Percentiles rank a stretch among this genome's conserved stretches.
phyloP scores from a whole-genome alignment of 2,888 invertebrate species.

The Mythimna ferrago region DNA sequence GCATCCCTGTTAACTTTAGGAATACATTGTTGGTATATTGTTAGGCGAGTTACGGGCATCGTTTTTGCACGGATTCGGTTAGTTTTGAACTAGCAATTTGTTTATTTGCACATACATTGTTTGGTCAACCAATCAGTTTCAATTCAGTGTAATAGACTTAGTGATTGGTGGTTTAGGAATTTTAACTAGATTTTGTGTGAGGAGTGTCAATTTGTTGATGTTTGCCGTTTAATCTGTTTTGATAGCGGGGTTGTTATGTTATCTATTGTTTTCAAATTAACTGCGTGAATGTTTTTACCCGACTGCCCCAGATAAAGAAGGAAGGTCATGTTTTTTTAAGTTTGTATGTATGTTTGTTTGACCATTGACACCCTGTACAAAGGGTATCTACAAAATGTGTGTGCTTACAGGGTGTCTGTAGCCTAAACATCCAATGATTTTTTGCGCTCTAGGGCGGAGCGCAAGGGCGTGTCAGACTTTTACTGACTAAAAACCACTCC shows the following conservation, averaged over 20 bases:
- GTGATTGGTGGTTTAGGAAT: slow-evolving; percentile 21
- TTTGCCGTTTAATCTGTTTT: not conserved
- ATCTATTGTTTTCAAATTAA: not conserved
- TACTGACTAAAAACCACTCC: no score
- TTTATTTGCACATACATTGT: slow-evolving; percentile 63
- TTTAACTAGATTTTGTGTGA: slow-evolving; percentile 33
- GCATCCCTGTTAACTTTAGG: slow-evolving; percentile 57
- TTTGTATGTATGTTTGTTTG: no score
- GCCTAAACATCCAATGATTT: no score
- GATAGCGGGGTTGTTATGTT: not conserved
- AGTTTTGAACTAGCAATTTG: slow-evolving; percentile 64
- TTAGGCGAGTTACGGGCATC: slow-evolving; percentile 57
- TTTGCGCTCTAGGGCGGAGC: no score
- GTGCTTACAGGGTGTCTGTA: no score
- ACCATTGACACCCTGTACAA: no score
- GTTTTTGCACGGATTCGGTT: slow-evolving; percentile 63
- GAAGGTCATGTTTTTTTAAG: no score
- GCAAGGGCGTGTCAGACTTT: no score
- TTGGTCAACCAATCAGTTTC: slow-evolving; percentile 57
- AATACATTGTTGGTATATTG: slow-evolving; percentile 64
- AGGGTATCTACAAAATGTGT: no score
- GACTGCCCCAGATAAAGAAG: no score
- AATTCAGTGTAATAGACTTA: slow-evolving; percentile 38
- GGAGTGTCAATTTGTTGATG: slow-evolving; percentile 18
- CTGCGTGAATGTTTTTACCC: not conserved